These are phyloP conservation scores for Drosophila prostipennis DNA, from an alignment of 2,888 invertebrate species.

Conservation along the genomic window DNA sequence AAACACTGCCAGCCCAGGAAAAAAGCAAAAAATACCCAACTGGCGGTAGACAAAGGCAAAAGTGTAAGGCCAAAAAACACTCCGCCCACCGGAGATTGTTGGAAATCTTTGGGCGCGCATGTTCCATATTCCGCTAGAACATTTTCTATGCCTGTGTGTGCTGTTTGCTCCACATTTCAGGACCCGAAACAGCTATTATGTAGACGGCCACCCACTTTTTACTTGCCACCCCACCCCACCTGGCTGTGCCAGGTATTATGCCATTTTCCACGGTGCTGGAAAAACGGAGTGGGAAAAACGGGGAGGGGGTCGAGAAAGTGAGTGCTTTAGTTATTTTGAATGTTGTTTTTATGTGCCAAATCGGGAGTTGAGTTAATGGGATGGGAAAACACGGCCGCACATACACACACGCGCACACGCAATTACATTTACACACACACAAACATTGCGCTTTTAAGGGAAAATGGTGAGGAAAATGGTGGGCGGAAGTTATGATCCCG, in stretches of 20 bases:
- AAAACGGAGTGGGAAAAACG: not conserved
- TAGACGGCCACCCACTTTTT: constrained; percentile 10
- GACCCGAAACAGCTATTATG: constrained; percentile 35
- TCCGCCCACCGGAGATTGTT: constrained; percentile 23
- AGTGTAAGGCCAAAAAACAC: constrained; percentile 2
- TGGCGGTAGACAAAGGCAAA: constrained; percentile 30
- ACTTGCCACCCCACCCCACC: not conserved
- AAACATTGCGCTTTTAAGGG: constrained; percentile 34
- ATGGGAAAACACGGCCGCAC: constrained; percentile 28
- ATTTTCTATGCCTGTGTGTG: constrained; percentile 23
- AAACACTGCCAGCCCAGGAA: not conserved
- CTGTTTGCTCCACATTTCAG: constrained; percentile 36
- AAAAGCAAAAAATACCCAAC: not conserved
- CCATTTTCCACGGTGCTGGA: constrained; percentile 6
- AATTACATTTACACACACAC: constrained; percentile 25
- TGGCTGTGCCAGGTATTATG: constrained; percentile 23
- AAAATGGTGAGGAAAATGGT: not conserved
- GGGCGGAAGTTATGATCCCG: constrained; percentile 16
- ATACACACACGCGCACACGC: constrained; percentile 3
- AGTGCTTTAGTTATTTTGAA: constrained; percentile 46
- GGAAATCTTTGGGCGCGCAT: constrained; percentile 39
- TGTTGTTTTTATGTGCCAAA: constrained; percentile 43
- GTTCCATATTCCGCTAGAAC: constrained; percentile 37
- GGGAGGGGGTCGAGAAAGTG: constrained; percentile 15
- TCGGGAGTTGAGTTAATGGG: constrained; percentile 44